phyloP scores from a whole-genome alignment of 1,140 invertebrate genomes.

The Lethocerus indicus region DNA sequence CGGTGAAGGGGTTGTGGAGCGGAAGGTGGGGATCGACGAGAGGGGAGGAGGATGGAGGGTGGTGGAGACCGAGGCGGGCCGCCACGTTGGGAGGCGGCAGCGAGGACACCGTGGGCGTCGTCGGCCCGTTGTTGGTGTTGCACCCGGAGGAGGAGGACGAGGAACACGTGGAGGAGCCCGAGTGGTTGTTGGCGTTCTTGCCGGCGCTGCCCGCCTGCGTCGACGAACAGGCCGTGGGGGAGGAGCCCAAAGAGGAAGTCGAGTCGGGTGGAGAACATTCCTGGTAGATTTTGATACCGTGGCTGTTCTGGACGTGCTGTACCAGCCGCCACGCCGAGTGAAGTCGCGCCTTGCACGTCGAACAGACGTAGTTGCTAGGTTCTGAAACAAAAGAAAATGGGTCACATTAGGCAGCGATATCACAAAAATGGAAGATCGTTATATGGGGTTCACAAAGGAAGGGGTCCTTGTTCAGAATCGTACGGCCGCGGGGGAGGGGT shows the following conservation, averaged over 20 bases:
- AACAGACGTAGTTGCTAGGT: slow-evolving; percentile 85
- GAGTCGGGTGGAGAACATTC: slow-evolving; percentile 35
- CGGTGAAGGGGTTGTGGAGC: slow-evolving; percentile 46
- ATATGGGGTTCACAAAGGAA: too few species aligned
- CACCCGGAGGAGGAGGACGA: slow-evolving; percentile 23
- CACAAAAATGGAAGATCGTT: too few species aligned
- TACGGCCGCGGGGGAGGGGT: too few species aligned
- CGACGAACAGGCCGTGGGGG: slow-evolving; percentile 26
- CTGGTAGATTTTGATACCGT: slow-evolving; percentile 85
- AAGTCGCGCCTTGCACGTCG: slow-evolving; percentile 77
- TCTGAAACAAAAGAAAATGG: slow-evolving; percentile 56
- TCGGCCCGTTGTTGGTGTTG: slow-evolving; percentile 24
- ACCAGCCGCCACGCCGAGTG: slow-evolving; percentile 85
- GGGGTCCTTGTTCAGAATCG: too few species aligned
- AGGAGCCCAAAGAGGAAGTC: slow-evolving; percentile 18
- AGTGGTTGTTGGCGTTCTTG: slow-evolving; percentile 30
- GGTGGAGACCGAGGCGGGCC: slow-evolving; percentile 11
- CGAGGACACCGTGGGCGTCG: slow-evolving; percentile 26
- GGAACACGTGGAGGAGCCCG: slow-evolving; percentile 34
- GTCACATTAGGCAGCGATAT: too few species aligned
- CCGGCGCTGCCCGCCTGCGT: too few species aligned
- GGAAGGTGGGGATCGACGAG: slow-evolving; percentile 30
- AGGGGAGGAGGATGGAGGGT: slow-evolving; percentile 15
- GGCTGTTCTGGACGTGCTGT: slow-evolving; percentile 84
- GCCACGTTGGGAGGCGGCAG: slow-evolving; percentile 35